Evolutionary conservation across 2,888 invertebrate genomes (phyloP).

Genomic region (Philhelius pedissequus): DNA sequence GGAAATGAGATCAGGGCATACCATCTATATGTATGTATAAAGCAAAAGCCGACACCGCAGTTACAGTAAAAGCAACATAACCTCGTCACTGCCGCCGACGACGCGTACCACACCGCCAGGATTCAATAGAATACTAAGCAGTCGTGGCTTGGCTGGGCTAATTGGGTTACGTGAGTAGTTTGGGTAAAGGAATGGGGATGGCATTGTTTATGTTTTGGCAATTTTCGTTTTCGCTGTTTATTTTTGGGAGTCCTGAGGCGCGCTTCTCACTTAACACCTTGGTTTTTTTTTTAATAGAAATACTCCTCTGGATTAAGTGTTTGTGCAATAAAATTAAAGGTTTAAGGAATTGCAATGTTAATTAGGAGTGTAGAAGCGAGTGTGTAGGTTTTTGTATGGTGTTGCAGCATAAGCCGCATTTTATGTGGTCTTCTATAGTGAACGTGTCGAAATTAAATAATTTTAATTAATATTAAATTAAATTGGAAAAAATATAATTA

Average conservation of each 20-base stretch:
- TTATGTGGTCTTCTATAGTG: too few species aligned
- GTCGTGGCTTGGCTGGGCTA: too few species aligned
- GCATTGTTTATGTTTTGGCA: slow-evolving; percentile 22
- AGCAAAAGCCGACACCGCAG: background rate
- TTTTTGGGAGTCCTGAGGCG: slow-evolving; percentile 8
- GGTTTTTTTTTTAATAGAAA: slow-evolving; percentile 17
- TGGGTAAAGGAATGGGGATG: background rate
- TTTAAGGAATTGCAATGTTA: too few species aligned
- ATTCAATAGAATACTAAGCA: slow-evolving; percentile 50
- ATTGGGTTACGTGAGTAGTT: slow-evolving; percentile 50
- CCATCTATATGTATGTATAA: too few species aligned
- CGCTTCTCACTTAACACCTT: slow-evolving; percentile 31
- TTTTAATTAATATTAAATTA: too few species aligned
- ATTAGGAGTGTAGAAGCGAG: too few species aligned
- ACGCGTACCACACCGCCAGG: background rate
- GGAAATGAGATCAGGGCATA: slow-evolving; percentile 16
- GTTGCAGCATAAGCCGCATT: too few species aligned
- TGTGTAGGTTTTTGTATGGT: too few species aligned
- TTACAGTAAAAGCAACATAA: background rate
- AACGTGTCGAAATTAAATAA: too few species aligned
- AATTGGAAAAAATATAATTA: too few species aligned
- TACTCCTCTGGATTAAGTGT: slow-evolving; percentile 26
- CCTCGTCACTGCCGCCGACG: background rate
- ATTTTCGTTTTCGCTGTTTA: background rate
- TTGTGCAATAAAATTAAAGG: background rate